These are phyloP conservation scores for Bos javanicus DNA, from an alignment of 2,113 vertebrate species.

Conservation along the genomic window DNA sequence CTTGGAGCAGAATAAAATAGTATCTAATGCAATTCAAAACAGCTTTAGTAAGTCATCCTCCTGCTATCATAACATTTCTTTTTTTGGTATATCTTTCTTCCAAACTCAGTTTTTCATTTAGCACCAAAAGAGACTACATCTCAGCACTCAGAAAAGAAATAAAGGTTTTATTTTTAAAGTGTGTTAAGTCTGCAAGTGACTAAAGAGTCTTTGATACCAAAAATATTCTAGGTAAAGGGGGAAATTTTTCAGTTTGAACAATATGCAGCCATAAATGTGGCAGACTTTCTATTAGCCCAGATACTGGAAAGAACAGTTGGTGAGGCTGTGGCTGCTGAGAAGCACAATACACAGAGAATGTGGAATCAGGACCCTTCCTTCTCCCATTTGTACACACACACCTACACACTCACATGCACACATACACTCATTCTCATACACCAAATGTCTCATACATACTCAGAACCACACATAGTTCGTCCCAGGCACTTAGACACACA, in stretches of 20 bases:
- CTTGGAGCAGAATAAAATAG: neutral
- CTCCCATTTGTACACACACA: neutral
- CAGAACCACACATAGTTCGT: neutral
- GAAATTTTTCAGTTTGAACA: neutral
- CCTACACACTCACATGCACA: neutral
- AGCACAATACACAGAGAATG: neutral
- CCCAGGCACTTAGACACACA: neutral
- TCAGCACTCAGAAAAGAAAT: conserved; percentile 37
- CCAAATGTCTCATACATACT: neutral
- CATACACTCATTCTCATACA: neutral
- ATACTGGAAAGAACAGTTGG: neutral
- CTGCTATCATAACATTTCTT: neutral
- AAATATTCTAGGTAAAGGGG: conserved; percentile 36
- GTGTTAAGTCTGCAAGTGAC: conserved; percentile 51
- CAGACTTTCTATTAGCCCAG: conserved; percentile 28
- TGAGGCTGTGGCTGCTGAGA: neutral
- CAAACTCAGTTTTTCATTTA: conserved; percentile 50
- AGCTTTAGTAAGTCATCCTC: neutral
- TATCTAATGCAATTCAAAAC: neutral
- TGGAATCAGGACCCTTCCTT: neutral
- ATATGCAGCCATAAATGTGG: neutral
- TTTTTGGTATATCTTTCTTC: conserved; percentile 28
- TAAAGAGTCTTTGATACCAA: conserved; percentile 51
- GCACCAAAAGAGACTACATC: neutral
- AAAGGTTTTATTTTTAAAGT: conserved; percentile 58